Base-by-base conservation (phyloP, 1,140 invertebrate genomes). In the Himalopsyche phryganea region DNA sequence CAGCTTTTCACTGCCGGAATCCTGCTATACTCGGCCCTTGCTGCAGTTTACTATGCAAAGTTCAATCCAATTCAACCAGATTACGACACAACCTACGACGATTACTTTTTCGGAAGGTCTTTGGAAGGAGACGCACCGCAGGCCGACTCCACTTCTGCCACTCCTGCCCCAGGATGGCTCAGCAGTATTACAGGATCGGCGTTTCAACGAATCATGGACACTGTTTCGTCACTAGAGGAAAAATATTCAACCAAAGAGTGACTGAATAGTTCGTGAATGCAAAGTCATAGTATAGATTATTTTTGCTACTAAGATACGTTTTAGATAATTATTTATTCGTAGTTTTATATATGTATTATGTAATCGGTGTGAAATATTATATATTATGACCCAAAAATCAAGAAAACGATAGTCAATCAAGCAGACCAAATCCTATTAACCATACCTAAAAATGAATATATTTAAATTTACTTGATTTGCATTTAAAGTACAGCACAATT, bases 21-120 rank as follows among this genome's bases (percentile, higher is more conserved):
- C 11, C 79, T 92, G 2, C 84, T 91, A 52, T 92, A 92, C 75
- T 89, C 89, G 11, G 87, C 87, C 44, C 83, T 91, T 60, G 89
- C 89, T 0, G 89, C 89, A 44, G 85, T 91, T 66, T 92, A 91
- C 73, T 92, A 90, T 69, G 88, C 89, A 17, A 91, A 90, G 71
- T 89, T 90, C 65, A 91, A 90, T 71, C 87, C 88, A 6, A 80
- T 88, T 45, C 80, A 84, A 6, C 82, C 83, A 19, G 87, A 89
- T 61, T 86, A 87, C 68, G 86, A 88, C 66, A 67, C 72, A 60
- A 81, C 83, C 61, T 85, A 87, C 52, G 83, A 83, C 15, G 86
- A 89, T 67, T 87, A 89, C 67, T 81, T 82, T 66, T 71, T 80
- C 45, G 82, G 80, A 44, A 67, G 77, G 49, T 72, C 80, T 4